Base-by-base conservation (phyloP, 2,888 invertebrate species). In the Hydrotaea diabolus region DNA sequence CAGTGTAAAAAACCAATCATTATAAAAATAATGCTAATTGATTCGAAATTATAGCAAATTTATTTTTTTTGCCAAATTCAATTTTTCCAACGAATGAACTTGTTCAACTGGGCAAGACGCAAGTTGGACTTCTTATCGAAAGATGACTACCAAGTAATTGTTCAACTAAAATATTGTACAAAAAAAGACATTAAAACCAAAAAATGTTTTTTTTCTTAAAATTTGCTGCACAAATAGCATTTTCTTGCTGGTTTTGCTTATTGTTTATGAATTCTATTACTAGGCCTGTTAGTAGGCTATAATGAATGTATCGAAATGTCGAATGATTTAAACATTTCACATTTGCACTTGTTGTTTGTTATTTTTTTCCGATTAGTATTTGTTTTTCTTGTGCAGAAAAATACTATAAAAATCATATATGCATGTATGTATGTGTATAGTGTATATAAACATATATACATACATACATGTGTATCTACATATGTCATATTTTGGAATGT, bases 291-390 rank as follows among this genome's bases (percentile, higher is more conserved):
- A 31, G 49, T 49, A 1, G 49, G n/a, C 2, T 49, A 49, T 13
- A 49, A n/a, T n/a, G 49, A 59, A 59, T 59, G 59, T 23, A 31
- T 7, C 2, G 31, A 31, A 31, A 31, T 31, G 31, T 31, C 31
- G 55, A 55, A 21, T 0, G 55, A 64, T 49, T 49, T 49, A 4
- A 49, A 49, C 49, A 79, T 53, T 73, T 23, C 66, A 17, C 78
- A 81, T 76, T 23, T 73, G 21, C 81, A 81, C 76, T 84, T 84
- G 71, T 66, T 69, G 66, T 83, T 84, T 84, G 57, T 82, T 82
- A n/a, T 66, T 39, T 23, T 43, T 69, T 69, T 43, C 66, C 59
- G 26, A 69, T 64, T 73, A n/a, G n/a, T n/a, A 80, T 77, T 80
- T 72, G n/a, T 17, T 59, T 79, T 66, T 66, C 13, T 72, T 46